Evolutionary conservation across 2,888 invertebrate species (phyloP), one percentile per base, ranked within the genome.

Genomic region (Cerceris ruficornis): DNA sequence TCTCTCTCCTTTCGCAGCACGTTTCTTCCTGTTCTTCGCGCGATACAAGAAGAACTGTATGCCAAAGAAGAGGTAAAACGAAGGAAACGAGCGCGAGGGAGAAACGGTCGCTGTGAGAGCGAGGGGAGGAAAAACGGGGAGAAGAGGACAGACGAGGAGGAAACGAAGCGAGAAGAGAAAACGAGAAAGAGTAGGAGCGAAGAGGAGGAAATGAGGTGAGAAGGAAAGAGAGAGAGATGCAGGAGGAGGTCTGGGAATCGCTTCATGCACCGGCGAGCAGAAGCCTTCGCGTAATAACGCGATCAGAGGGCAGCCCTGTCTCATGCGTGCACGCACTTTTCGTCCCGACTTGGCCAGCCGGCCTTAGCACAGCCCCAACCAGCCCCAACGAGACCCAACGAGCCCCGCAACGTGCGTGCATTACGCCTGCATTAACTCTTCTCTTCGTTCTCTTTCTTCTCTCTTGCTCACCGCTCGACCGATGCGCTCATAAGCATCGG

Each of bases 201-300:
- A 17, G 60, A 46, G 59, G 43, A 65, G 46, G 59, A 28, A 52
- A 49, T 54, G 57, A 55, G 75, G 42, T 64, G 43, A 54, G 41
- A 13, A 17, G 15, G 42, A 43, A 46, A 49, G 6, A 13, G 8
- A 52, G 39, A 64, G 66, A 52, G 49, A 39, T 60, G 49, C 49
- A 62, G 60, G 73, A 75, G 77, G 64, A 76, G 84, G 85, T 83
- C 83, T 82, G 83, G 84, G 84, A 88, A 86, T 88, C 84, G 77
- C 88, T 91, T 91, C 88, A 90, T 88, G 91, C 90, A 85, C 88
- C 73, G 90, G 62, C 86, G 87, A 89, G 86, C 91, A 89, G 86
- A 83, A 88, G 85, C 81, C 84, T 80, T 82, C 79, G 82, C 86
- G 90, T 89, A 90, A 90, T 89, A 90, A 90, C 87, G 82, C 88